Conservation (phyloP, 23 tunicate genomes). For the Halocynthia aurantium region DNA sequence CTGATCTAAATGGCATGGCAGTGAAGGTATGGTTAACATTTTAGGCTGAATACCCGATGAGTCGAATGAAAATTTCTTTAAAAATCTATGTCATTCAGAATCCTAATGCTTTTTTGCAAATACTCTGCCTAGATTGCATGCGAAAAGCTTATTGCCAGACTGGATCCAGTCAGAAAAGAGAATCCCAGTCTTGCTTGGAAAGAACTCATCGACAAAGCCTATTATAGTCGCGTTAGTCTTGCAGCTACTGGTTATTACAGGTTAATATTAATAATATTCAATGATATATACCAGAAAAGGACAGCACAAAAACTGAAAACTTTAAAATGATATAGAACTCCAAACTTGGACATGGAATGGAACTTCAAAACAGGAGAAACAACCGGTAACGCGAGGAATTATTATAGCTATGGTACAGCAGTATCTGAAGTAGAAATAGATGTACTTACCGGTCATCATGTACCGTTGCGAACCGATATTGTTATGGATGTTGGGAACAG, state of each 20-base stretch:
- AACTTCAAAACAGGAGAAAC: slow-evolving; percentile 51
- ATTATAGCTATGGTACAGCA: slow-evolving; percentile 60
- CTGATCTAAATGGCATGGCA: slow-evolving; percentile 87
- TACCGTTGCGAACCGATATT: slow-evolving; percentile 52
- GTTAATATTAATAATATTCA: slow-evolving; percentile 14
- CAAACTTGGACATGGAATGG: slow-evolving; percentile 44
- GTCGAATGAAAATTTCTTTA: no score
- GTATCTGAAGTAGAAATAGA: slow-evolving; percentile 83
- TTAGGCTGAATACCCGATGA: neutral
- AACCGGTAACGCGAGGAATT: slow-evolving; percentile 33
- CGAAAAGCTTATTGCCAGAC: slow-evolving; percentile 40
- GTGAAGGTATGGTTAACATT: slow-evolving; percentile 40
- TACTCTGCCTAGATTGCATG: slow-evolving; percentile 39
- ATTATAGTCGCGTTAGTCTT: slow-evolving; percentile 55
- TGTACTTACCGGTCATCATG: slow-evolving; percentile 90
- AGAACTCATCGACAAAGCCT: slow-evolving; percentile 41
- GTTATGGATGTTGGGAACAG: slow-evolving; percentile 90
- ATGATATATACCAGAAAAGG: no score
- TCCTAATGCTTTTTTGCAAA: no score
- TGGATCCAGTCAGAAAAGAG: slow-evolving; percentile 34
- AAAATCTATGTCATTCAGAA: no score
- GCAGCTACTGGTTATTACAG: slow-evolving; percentile 66
- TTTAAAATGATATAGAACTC: slow-evolving; percentile 20
- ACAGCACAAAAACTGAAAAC: no score
- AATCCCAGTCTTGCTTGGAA: slow-evolving; percentile 50